Base-by-base conservation (phyloP, 2,113 vertebrate genomes). In the Lathamus discolor region DNA sequence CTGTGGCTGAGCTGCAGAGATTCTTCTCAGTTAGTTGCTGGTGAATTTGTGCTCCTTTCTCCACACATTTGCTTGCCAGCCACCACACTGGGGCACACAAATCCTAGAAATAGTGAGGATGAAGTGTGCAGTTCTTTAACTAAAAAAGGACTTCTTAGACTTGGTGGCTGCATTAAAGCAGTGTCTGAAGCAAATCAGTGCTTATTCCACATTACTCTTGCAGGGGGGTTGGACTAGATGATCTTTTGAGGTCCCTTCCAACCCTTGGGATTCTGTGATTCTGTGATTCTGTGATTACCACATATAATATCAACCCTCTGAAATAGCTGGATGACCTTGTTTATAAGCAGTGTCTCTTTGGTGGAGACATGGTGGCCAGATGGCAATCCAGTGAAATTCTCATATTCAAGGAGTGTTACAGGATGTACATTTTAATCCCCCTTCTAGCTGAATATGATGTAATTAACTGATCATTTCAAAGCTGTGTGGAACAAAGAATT, bases 281-380 rank as follows among this genome's bases (percentile, higher is more conserved):
- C n/a, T n/a, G n/a, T n/a, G n/a, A n/a, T n/a, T n/a, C n/a, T n/a
- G n/a, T n/a, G n/a, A n/a, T n/a, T n/a, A 68, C 13, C 16, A 28
- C 44, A 43, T 74, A 62, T 51, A 39, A 12, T 31, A 57, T 2
- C 1, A 5, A 77, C 76, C 35, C 6, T 1, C 49, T 66, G 72
- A 73, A 81, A 35, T 13, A 74, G 52, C 24, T 48, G n/a, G 43
- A 27, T 70, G 75, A 75, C 18, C 33, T 44, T 72, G 39, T 48
- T 87, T 48, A 3, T 3, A 66, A 35, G 39, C 0, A 43, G 27
- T 52, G 72, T 57, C 27, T 39, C 43, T 43, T 75, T 43, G 35
- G 3, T 35, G 25, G 16, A 29, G 13, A 69, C 5, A 15, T 0
- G 0, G 13, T 15, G 54, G 6, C 24, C 52, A 73, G 41, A 8